These are phyloP conservation scores for Rhinoraja longicauda DNA, from an alignment of 2,797 vertebrate species.

Conservation along the genomic window DNA sequence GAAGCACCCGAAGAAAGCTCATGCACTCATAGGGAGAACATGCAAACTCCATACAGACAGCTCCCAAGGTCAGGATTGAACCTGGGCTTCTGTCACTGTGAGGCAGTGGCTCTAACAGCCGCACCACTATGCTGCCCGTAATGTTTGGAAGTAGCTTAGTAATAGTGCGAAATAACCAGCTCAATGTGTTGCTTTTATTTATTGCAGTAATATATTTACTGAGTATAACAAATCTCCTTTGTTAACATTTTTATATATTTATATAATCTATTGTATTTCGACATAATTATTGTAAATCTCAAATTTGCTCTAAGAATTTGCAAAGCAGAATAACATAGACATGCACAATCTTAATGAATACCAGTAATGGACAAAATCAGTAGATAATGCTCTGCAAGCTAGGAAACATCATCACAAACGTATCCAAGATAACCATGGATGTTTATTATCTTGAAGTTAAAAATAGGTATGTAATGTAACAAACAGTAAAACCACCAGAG, in stretches of 20 bases:
- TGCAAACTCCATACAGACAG: too few relatives aligned
- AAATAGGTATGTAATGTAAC: background rate
- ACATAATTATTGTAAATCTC: too few relatives aligned
- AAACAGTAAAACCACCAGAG: background rate
- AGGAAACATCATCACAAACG: background rate
- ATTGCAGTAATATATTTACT: background rate
- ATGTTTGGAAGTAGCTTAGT: background rate
- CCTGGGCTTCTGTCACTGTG: too few relatives aligned
- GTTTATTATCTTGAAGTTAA: background rate
- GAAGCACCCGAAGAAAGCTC: too few relatives aligned
- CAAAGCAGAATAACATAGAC: background rate
- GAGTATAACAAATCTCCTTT: too few relatives aligned
- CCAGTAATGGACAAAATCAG: background rate
- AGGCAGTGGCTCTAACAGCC: too few relatives aligned
- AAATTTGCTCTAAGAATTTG: background rate
- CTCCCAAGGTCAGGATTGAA: too few relatives aligned
- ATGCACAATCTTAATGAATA: background rate
- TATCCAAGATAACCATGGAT: background rate
- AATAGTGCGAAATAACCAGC: background rate
- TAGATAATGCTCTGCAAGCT: background rate
- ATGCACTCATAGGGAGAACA: too few relatives aligned
- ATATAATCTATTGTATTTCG: background rate
- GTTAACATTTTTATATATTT: background rate
- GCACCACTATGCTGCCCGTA: too few relatives aligned
- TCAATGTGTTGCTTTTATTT: background rate